Evolutionary conservation across 2,113 vertebrate genomes (phyloP).

Genomic region (Psammodynastes pulverulentus): DNA sequence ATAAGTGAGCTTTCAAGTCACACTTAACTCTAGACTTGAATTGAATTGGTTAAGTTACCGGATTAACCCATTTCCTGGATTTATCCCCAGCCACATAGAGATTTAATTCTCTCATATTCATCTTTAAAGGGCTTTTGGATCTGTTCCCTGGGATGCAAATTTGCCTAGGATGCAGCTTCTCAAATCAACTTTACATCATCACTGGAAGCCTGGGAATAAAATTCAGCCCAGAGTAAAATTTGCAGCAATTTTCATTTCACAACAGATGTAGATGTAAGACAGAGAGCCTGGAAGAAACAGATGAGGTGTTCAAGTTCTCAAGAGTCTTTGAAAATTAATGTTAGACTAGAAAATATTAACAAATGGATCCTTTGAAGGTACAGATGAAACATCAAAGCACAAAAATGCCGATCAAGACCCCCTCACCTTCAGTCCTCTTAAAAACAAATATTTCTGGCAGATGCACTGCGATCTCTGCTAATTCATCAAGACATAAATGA

Average conservation of each 20-base stretch:
- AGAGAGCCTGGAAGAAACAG: background rate
- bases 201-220: background rate
- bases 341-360: background rate
- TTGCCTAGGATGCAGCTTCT: background rate
- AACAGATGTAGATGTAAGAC: background rate
- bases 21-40: background rate
- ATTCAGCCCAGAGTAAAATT: background rate
- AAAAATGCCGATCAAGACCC: background rate
- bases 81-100: background rate
- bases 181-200: background rate
- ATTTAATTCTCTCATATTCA: background rate
- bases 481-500: background rate
- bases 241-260: background rate
- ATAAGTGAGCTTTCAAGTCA: background rate
- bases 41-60: background rate
- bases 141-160: background rate
- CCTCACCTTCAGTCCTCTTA: background rate
- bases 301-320: background rate
- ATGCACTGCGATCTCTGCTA: background rate
- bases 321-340: background rate
- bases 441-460: background rate
- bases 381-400: background rate
- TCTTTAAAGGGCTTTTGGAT: background rate
- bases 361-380: background rate
- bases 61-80: background rate